Base-by-base conservation (phyloP, 2,888 invertebrate species). In the Iphiclides podalirius region DNA sequence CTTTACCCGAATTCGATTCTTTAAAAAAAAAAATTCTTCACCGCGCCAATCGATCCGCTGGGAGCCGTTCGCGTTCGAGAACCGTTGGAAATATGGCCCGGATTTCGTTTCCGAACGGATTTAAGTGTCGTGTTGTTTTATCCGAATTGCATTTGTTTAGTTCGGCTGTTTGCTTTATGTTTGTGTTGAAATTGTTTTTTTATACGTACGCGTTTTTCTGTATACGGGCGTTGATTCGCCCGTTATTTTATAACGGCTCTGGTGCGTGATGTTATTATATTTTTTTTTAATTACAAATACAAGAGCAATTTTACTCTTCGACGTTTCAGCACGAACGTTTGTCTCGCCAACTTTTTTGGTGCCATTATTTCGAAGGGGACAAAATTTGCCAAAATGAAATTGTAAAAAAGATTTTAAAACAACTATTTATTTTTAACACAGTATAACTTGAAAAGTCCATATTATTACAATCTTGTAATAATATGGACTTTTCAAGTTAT, bases 11-110 rank as follows among this genome's bases (percentile, higher is more conserved):
- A 68, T 66, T 68, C 70, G 70, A 66, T 62, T 57, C 53, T 31
- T 31, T 11, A 31, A 31, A 31, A 31, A 31, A 31, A n/a, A 31
- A 70, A 70, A 69, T 69, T 65, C 70, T 70, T 63, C 59, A 64
- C 61, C 64, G 59, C 59, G 52, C 58, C 57, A 71, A 79, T 74
- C 63, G 75, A 72, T 65, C 79, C 74, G 61, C 57, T 59, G 79
- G 78, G 78, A 70, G 65, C 70, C 53, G 67, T 79, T 67, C 66
- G 67, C 66, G 69, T 67, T 74, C 66, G 65, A 67, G 70, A 72
- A 67, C 67, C 61, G 66, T 63, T 66, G 69, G 69, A 77, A 79
- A 77, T 78, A 79, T 77, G 64, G 64, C 63, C 57, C 51, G 64
- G 60, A 67, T 67, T 67, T 67, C 65, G 66, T 70, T 69, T 72